A percentile compares a stretch with the other conserved stretches of the same genome.
Conservation (phyloP, 2,888 invertebrate genomes). For the Plusia festucae region DNA sequence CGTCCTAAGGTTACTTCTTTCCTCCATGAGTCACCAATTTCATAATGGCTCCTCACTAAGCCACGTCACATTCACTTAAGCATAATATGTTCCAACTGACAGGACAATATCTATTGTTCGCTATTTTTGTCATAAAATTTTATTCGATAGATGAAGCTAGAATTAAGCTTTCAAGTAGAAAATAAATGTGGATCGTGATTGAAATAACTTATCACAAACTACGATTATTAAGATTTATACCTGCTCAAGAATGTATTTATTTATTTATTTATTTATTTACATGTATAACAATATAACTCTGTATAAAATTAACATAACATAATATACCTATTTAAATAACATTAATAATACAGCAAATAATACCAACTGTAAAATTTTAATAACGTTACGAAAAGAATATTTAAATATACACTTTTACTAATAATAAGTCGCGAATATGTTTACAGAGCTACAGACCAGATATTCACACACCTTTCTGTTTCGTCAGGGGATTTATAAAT, state of each 20-base stretch:
- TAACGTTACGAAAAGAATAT: background rate
- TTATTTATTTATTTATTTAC: too few species aligned
- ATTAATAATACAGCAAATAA: background rate
- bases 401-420: background rate
- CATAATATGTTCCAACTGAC: constrained; percentile 54
- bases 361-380: background rate
- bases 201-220: background rate
- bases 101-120: constrained; percentile 57
- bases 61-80: constrained; percentile 58
- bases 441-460: background rate
- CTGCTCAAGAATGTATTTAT: background rate
- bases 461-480: background rate
- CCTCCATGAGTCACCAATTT: constrained; percentile 61
- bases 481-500: constrained; percentile 1
- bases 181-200: constrained; percentile 12
- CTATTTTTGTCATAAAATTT: constrained; percentile 33
- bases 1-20: constrained; percentile 44
- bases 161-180: constrained; percentile 15
- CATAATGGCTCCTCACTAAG: constrained; percentile 61
- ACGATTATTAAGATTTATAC: background rate
- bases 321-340: background rate
- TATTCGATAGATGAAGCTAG: constrained; percentile 21
- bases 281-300: background rate
- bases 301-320: background rate
- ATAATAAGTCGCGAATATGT: background rate